Percentiles rank a stretch among this genome's conserved stretches.
phyloP scores from a whole-genome alignment of 2,797 vertebrate genomes.

The Onychomys arenicola region DNA sequence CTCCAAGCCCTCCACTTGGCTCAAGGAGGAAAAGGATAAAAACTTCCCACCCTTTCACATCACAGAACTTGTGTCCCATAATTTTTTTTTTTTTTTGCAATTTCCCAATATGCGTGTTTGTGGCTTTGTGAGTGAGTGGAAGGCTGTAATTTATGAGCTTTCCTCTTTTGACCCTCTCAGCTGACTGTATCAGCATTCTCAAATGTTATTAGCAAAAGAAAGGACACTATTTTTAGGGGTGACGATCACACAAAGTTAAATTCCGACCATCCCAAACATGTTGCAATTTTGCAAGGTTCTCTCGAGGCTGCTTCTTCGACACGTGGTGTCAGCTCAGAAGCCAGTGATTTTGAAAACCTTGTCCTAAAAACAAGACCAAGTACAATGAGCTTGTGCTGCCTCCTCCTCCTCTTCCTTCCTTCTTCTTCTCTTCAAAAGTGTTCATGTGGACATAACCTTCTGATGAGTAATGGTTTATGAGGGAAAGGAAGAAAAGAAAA shows the following conservation, averaged over 20 bases:
- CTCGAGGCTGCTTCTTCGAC: background rate
- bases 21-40: constrained; percentile 68
- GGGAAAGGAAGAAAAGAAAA: background rate
- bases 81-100: constrained; percentile 77
- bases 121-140: constrained; percentile 84
- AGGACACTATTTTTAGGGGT: constrained; percentile 85
- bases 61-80: constrained; percentile 79
- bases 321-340: background rate
- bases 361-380: constrained; percentile 16
- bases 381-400: background rate
- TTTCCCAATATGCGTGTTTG: constrained; percentile 86
- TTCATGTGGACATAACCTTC: background rate
- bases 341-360: constrained; percentile 50
- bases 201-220: constrained; percentile 79
- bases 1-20: constrained; percentile 46
- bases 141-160: constrained; percentile 82
- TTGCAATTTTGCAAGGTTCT: background rate
- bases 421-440: constrained; percentile 5
- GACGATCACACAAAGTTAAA: constrained; percentile 58
- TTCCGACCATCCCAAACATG: background rate
- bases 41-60: constrained; percentile 80
- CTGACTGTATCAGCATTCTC: constrained; percentile 84
- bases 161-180: constrained; percentile 79
- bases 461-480: background rate
- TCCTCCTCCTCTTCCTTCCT: background rate